phyloP scores from a whole-genome alignment of 2,888 invertebrate species.

The Drosophila eohydei region DNA sequence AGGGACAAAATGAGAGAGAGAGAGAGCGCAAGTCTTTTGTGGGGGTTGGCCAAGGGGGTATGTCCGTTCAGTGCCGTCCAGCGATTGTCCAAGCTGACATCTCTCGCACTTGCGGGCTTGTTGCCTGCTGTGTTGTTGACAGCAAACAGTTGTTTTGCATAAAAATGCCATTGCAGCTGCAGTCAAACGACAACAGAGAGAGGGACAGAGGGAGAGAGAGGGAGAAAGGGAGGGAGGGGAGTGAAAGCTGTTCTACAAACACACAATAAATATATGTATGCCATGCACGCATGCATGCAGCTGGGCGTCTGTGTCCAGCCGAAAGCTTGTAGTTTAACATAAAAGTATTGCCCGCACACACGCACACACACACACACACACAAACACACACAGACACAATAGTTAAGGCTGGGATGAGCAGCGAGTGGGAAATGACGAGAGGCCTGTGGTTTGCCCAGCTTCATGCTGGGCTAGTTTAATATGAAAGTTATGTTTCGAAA shows the following conservation, averaged over 20 bases:
- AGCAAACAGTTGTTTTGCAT: conserved; percentile 81
- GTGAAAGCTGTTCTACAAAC: conserved; percentile 47
- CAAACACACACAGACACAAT: background rate
- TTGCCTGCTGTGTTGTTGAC: conserved; percentile 70
- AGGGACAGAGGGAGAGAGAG: background rate
- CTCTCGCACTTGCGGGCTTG: conserved; percentile 16
- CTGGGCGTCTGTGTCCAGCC: conserved; percentile 35
- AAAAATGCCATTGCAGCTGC: conserved; percentile 76
- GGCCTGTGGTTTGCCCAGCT: conserved; percentile 2
- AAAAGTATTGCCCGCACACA: conserved; percentile 14
- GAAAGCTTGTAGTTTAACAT: conserved; percentile 24
- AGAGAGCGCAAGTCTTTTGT: background rate
- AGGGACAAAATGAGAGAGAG: background rate
- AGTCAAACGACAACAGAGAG: conserved; percentile 37
- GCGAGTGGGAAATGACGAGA: conserved; percentile 5
- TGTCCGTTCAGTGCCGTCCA: conserved; percentile 25
- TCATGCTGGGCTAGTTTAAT: conserved; percentile 7
- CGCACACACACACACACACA: background rate
- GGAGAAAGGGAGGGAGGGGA: conserved; percentile 1
- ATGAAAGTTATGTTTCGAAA: conserved; percentile 1
- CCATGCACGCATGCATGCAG: conserved; percentile 12
- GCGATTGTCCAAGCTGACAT: conserved; percentile 28
- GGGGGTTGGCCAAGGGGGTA: conserved; percentile 4
- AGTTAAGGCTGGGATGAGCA: background rate
- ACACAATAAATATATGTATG: conserved; percentile 66